phyloP scores from a whole-genome alignment of 2,888 invertebrate genomes.

The Petrophora chlorosata region DNA sequence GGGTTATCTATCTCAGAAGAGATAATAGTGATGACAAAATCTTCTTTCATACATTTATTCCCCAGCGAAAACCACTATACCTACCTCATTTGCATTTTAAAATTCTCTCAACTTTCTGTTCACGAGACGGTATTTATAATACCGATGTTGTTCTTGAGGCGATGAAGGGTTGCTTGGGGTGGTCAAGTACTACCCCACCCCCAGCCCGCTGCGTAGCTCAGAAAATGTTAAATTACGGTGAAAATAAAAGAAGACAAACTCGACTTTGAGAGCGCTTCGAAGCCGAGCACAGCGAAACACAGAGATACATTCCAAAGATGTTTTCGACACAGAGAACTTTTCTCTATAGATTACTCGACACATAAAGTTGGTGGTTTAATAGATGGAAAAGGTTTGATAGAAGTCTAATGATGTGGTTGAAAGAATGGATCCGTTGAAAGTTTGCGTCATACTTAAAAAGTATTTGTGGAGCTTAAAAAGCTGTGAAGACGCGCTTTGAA shows the following conservation, averaged over 20 bases:
- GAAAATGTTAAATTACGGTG: conserved; percentile 61
- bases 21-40: too few relatives aligned
- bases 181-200: conserved; percentile 55
- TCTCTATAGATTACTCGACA: too few relatives aligned
- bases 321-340: conserved; percentile 19
- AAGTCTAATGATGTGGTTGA: conserved; percentile 54
- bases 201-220: conserved; percentile 41
- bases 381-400: conserved; percentile 26
- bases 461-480: conserved; percentile 36
- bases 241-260: conserved; percentile 53
- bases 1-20: too few relatives aligned
- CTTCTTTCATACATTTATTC: conserved; percentile 1
- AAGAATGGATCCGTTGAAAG: conserved; percentile 45
- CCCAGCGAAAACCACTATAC: conserved; percentile 19
- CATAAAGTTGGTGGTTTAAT: conserved; percentile 14
- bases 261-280: conserved; percentile 34
- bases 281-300: conserved; percentile 6
- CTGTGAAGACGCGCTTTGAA: conserved; percentile 36
- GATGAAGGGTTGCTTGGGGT: conserved; percentile 58
- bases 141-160: conserved; percentile 68
- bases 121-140: conserved; percentile 56
- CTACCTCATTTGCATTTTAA: conserved; percentile 36
- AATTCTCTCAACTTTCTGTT: conserved; percentile 32
- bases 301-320: conserved; percentile 11
- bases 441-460: conserved; percentile 52